These are phyloP conservation scores for Drosophila maculinotata DNA, from an alignment of 2,888 invertebrate genomes.

Conservation along the genomic window DNA sequence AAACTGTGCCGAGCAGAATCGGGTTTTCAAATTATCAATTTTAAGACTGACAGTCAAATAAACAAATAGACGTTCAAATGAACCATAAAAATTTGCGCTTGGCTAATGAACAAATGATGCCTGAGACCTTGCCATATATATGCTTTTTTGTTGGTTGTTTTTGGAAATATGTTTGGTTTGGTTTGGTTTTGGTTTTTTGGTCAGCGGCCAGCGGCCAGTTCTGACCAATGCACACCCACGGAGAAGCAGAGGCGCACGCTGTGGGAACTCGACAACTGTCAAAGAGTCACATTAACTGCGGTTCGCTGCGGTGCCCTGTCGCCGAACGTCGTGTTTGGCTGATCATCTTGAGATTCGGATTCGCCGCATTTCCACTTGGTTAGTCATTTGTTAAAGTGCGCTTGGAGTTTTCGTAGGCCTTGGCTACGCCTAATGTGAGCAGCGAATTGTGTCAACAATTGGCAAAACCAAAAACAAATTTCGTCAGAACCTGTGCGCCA, in stretches of 20 bases:
- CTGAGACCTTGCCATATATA: constrained; percentile 53
- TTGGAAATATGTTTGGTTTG: neutral
- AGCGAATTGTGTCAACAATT: constrained; percentile 65
- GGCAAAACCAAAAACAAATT: constrained; percentile 36
- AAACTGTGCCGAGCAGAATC: constrained; percentile 49
- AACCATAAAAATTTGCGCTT: constrained; percentile 58
- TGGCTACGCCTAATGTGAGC: constrained; percentile 44
- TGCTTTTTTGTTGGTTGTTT: constrained; percentile 4
- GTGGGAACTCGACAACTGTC: constrained; percentile 31
- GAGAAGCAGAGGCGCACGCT: neutral
- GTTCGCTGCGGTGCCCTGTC: constrained; percentile 31
- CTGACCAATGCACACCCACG: constrained; percentile 31
- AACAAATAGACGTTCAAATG: constrained; percentile 43
- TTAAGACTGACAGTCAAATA: constrained; percentile 35
- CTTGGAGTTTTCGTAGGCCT: constrained; percentile 32
- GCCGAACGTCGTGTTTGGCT: constrained; percentile 37
- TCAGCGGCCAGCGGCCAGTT: constrained; percentile 4
- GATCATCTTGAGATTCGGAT: constrained; percentile 37
- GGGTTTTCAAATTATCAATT: constrained; percentile 67
- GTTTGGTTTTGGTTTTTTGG: neutral
- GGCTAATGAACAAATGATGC: constrained; percentile 48
- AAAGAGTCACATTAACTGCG: constrained; percentile 52
- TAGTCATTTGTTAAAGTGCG: constrained; percentile 69
- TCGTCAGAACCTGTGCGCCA: constrained; percentile 26
- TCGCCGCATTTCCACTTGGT: constrained; percentile 75